Percentiles rank a stretch among this genome's conserved stretches.
These are phyloP conservation scores for Passerina amoena DNA, from an alignment of 2,113 vertebrate species.

Conservation along the genomic window DNA sequence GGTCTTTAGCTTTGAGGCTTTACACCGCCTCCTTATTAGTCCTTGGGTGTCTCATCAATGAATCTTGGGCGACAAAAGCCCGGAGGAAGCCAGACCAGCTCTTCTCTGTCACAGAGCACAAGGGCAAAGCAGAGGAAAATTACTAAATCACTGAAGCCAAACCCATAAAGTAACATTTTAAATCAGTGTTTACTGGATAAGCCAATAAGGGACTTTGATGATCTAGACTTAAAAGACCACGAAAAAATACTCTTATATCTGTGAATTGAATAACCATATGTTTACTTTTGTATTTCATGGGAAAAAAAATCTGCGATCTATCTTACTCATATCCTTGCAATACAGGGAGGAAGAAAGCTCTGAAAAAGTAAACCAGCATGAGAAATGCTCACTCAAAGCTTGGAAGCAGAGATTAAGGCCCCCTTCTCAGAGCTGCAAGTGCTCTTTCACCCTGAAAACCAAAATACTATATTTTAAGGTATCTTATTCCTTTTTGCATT, in stretches of 20 bases:
- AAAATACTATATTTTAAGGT: background rate
- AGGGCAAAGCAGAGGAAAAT: background rate
- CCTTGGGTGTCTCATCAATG: background rate
- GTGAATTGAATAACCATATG: background rate
- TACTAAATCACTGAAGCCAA: background rate
- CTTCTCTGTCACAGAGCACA: background rate
- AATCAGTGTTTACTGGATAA: background rate
- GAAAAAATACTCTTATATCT: background rate
- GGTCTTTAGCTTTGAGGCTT: background rate
- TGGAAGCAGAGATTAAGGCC: background rate
- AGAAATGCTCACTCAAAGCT: background rate
- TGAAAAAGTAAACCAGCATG: background rate
- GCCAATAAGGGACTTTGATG: background rate
- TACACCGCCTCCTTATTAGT: background rate
- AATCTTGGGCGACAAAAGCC: background rate
- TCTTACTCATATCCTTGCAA: background rate
- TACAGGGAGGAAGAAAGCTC: background rate
- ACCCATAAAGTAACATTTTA: background rate
- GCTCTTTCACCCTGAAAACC: background rate
- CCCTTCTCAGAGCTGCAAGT: background rate
- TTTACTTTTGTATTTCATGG: background rate
- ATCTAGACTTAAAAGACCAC: background rate
- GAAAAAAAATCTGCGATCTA: fast-evolving
- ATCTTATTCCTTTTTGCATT: background rate
- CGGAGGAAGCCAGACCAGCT: background rate